phyloP scores from a whole-genome alignment of 2,797 vertebrate genomes.

The Danio jaintianensis region DNA sequence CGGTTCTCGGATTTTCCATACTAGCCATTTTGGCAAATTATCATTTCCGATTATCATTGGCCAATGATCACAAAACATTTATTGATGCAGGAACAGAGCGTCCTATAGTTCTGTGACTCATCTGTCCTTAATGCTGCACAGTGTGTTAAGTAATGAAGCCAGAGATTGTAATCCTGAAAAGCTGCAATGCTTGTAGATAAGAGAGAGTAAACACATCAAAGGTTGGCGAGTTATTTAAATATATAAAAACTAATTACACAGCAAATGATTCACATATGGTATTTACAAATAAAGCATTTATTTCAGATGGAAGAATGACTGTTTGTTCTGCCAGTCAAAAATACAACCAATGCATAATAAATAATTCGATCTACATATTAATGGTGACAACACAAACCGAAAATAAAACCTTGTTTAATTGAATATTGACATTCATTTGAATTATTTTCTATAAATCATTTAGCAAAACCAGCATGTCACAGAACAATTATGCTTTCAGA shows the following conservation, averaged over 20 bases:
- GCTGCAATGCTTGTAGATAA: background rate
- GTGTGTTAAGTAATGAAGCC: background rate
- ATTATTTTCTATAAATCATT: background rate
- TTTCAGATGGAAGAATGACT: background rate
- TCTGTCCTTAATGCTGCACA: background rate
- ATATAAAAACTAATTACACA: background rate
- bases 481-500: no score
- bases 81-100: background rate
- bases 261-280: background rate
- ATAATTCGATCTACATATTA: background rate
- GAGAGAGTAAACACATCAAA: background rate
- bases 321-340: background rate
- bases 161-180: background rate
- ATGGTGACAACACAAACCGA: background rate
- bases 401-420: background rate
- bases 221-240: background rate
- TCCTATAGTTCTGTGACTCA: background rate
- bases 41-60: no score
- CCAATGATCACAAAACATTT: background rate
- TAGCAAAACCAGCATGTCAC: background rate
- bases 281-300: background rate
- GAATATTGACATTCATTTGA: background rate
- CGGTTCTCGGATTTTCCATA: no score
- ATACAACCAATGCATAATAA: background rate
- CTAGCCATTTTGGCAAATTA: no score